Percentiles rank a stretch among this genome's conserved stretches.
These are phyloP conservation scores for Yoshiicerus persimilis DNA, from an alignment of 1,140 invertebrate genomes.

Conservation along the genomic window DNA sequence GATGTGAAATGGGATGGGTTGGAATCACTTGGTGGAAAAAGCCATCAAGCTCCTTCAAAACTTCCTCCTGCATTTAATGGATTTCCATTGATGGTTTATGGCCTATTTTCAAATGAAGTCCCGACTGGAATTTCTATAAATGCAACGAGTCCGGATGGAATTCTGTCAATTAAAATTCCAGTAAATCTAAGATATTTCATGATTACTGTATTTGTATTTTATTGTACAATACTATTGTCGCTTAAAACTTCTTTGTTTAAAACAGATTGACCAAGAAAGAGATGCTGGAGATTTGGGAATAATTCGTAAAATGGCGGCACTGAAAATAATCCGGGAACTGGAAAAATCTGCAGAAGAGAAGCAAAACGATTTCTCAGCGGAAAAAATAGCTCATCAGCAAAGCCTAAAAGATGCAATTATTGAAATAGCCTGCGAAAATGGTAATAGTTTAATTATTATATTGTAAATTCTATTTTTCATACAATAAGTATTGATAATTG, in stretches of 20 bases:
- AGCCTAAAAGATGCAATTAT: background rate
- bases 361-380: background rate
- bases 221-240: background rate
- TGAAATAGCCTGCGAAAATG: background rate
- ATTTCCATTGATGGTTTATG: conserved; percentile 40
- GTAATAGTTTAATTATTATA: background rate
- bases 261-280: background rate
- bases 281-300: background rate
- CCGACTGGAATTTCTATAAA: conserved; percentile 34
- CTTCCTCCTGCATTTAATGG: conserved; percentile 45
- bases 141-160: conserved; percentile 42
- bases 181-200: background rate
- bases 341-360: background rate
- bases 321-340: conserved; percentile 50
- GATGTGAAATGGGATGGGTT: conserved; percentile 12
- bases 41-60: conserved; percentile 28
- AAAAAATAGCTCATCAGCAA: background rate
- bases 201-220: background rate
- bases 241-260: background rate
- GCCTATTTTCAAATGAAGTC: background rate
- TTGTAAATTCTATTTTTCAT: background rate
- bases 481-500: too few species aligned
- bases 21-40: background rate
- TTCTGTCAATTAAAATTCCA: background rate
- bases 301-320: conserved; percentile 45